Base-by-base conservation (phyloP, 2,113 vertebrate genomes). In the Carassius carassius region DNA sequence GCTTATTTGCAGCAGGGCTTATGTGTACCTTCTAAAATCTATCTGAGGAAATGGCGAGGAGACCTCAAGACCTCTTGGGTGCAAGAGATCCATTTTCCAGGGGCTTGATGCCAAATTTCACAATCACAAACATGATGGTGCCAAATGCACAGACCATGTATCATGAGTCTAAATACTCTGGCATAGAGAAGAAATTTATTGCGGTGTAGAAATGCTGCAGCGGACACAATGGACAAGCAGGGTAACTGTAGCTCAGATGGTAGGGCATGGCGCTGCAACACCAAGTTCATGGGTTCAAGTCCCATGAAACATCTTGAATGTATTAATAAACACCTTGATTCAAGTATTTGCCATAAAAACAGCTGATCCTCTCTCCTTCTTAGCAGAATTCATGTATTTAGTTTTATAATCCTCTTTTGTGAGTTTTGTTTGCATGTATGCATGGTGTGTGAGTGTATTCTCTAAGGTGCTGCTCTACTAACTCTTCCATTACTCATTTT, bases 401-500 rank as follows among this genome's bases (percentile, higher is more conserved):
- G 21, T 56, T 81, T 0, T 12, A 9, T n/a, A n/a, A 44, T 80
- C 65, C 78, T n/a, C 1, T 81, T 88, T 69, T 51, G 10, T 58
- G 41, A 49, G 67, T 51, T 70, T 21, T 58, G 65, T 80, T 29
- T 63, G 67, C 69, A 81, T 85, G 84, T 49, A 63, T 70, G 75
- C 56, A 80, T 73, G 58, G 74, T 35, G 78, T 86, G 79, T 79
- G 54, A 63, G 58, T 81, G 67, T 87, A 81, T 83, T 86, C 88
- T 89, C 88, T 41, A 11, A 82, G 88, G 88, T 82, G 77, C 84
- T 89, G 88, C 86, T 85, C 88, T 84, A 89, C 84, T 89, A 87
- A 89, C 86, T 67, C 77, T 76, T 56, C 84, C 88, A 87, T 89
- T 87, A 86, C 86, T 89, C 88, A 87, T 89, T 62, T 62, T 84